Percentiles rank a stretch among this genome's conserved stretches.
phyloP scores from a whole-genome alignment of 2,888 invertebrate species.

The Agapostemon virescens region DNA sequence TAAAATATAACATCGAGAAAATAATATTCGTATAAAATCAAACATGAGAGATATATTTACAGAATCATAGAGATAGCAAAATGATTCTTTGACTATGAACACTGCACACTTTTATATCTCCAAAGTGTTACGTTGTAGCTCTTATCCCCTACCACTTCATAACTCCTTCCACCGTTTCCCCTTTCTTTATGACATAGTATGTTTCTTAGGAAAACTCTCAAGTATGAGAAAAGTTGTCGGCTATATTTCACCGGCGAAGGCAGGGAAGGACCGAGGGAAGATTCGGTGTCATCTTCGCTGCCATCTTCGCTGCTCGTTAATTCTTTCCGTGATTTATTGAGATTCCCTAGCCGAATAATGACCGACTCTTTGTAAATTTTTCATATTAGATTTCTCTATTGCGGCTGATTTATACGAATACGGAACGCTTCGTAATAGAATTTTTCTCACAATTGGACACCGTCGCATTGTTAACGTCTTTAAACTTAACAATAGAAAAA shows the following conservation, averaged over 20 bases:
- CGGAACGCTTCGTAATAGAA: not conserved
- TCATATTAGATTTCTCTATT: slow-evolving; percentile 69
- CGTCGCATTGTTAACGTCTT: not conserved
- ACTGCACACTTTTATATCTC: slow-evolving; percentile 43
- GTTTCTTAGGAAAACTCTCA: slow-evolving; percentile 70
- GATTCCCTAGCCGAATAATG: slow-evolving; percentile 74
- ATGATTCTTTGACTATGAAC: slow-evolving; percentile 55
- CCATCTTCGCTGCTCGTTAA: slow-evolving; percentile 79
- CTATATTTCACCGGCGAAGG: slow-evolving; percentile 74
- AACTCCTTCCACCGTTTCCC: slow-evolving; percentile 50
- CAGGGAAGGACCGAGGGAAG: slow-evolving; percentile 60
- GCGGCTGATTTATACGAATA: slow-evolving; percentile 30
- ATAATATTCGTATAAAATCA: not conserved
- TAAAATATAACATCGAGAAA: not conserved
- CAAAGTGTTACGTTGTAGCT: slow-evolving; percentile 57
- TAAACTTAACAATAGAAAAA: not conserved
- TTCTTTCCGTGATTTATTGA: slow-evolving; percentile 77
- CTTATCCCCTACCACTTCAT: slow-evolving; percentile 56
- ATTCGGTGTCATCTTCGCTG: slow-evolving; percentile 77
- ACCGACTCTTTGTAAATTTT: slow-evolving; percentile 73
- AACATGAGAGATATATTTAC: not conserved
- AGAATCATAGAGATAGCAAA: not conserved
- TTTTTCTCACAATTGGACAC: not conserved
- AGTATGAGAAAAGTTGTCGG: slow-evolving; percentile 78
- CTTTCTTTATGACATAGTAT: slow-evolving; percentile 35